A percentile compares a stretch with the other conserved stretches of the same genome.
phyloP scores from a whole-genome alignment of 2,888 invertebrate genomes.

The Drosophila buzzatii region DNA sequence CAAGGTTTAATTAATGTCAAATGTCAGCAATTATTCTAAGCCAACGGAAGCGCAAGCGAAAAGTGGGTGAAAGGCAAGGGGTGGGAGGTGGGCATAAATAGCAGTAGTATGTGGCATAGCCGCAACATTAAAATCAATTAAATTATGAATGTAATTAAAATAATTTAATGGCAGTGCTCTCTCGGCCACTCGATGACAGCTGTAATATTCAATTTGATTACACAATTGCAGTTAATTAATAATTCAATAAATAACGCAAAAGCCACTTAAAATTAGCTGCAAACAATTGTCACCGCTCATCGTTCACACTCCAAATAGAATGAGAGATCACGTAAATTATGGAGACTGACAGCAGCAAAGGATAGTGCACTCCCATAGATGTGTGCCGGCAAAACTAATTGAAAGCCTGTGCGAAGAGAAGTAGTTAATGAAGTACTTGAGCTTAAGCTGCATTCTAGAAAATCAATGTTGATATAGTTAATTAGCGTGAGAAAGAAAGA shows the following conservation, averaged over 20 bases:
- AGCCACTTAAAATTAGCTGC: constrained; percentile 67
- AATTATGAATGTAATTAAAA: constrained; percentile 79
- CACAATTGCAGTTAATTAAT: constrained; percentile 77
- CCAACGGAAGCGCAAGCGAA: constrained; percentile 25
- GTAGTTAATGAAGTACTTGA: not conserved
- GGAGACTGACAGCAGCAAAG: constrained; percentile 40
- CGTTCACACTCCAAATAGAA: constrained; percentile 13
- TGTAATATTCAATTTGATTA: constrained; percentile 70
- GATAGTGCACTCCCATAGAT: not conserved
- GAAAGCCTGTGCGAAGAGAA: not conserved
- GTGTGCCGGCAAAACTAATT: constrained; percentile 3
- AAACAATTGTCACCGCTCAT: constrained; percentile 59
- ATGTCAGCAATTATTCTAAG: constrained; percentile 79
- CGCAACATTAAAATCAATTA: constrained; percentile 76
- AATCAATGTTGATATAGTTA: not conserved
- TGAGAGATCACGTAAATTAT: constrained; percentile 49
- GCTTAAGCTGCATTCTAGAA: not conserved
- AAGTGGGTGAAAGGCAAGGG: not conserved
- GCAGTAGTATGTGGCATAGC: constrained; percentile 10
- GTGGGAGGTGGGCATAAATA: not conserved
- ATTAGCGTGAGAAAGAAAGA: not conserved
- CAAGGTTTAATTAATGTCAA: constrained; percentile 70
- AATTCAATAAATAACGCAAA: constrained; percentile 71
- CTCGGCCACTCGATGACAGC: constrained; percentile 64
- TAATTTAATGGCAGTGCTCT: constrained; percentile 68